phyloP scores from a whole-genome alignment of 2,113 vertebrate genomes.

The Neogobius melanostomus region DNA sequence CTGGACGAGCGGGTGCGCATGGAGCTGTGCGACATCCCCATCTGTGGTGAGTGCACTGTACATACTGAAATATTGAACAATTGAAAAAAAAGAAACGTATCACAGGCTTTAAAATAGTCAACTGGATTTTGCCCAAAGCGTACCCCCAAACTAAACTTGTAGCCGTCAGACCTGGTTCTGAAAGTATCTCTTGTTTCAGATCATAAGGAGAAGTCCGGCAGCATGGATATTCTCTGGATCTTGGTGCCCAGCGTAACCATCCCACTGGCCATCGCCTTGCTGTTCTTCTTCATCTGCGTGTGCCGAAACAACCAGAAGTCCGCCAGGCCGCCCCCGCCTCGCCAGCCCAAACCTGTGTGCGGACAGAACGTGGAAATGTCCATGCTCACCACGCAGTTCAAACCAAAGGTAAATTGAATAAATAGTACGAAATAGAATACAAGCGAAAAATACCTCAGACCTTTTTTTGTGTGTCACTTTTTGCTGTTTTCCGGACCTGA shows the following conservation, averaged over 20 bases:
- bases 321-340: constrained; percentile 80
- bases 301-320: constrained; percentile 97
- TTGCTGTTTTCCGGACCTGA: too few relatives aligned
- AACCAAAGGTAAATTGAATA: constrained; percentile 86
- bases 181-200: constrained; percentile 66
- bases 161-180: background rate
- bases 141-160: too few relatives aligned
- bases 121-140: too few relatives aligned
- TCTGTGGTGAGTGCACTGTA: constrained; percentile 84
- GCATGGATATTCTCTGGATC: constrained; percentile 96
- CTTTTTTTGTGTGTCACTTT: too few relatives aligned
- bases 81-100: background rate
- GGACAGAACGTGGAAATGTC: constrained; percentile 99
- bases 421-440: too few relatives aligned
- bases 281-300: constrained; percentile 98
- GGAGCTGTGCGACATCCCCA: constrained; percentile 91
- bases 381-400: constrained; percentile 91
- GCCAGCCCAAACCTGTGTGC: constrained; percentile 90
- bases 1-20: constrained; percentile 91
- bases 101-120: too few relatives aligned
- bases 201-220: constrained; percentile 87
- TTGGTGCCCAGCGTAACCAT: constrained; percentile 95
- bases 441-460: too few relatives aligned
- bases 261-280: constrained; percentile 89
- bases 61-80: too few relatives aligned